Evolutionary conservation across 2,113 vertebrate species (phyloP), one percentile per base, ranked within the genome.

Genomic region (Chionodraco myersi): DNA sequence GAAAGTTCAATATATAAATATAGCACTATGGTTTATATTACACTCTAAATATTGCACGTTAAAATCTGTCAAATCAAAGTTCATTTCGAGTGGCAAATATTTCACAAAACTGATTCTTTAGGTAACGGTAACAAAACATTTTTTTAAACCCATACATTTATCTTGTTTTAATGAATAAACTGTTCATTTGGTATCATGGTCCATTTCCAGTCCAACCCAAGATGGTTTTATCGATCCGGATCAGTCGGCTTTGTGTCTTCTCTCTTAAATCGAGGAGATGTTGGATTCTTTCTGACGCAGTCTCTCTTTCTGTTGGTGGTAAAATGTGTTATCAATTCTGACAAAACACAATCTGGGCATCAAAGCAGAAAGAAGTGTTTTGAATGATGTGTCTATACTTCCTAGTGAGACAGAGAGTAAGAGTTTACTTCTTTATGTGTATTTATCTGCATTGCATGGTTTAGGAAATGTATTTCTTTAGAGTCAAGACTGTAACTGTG

Each of bases 201-300:
- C 41, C 58, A 48, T 18, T 16, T 73, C 44, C 21, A 10, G 48
- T 48, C 23, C 10, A 48, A 47, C 73, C 66, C 87, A 48, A 18
- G 67, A 45, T 10, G 30, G 7, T 5, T 48, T 6, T 65, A 30
- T 56, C 18, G n/a, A 16, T 36, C 23, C 9, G 9, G 4, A 18
- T 65, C 23, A 1, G n/a, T 26, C n/a, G 3, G 47, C 30, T 23
- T 21, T 14, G 49, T 47, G 11, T 10, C 10, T 56, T 16, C 44
- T 26, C 15, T 53, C n/a, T 72, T 62, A 91, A 95, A 88, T 10
- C 94, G 86, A 88, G 77, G 93, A 83, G 85, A 96, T 91, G 48
- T 61, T 96, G 67, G 96, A 96, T 94, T 98, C 96, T 90, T 97
- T 99, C 89, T 97, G 97, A 57, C 97, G 97, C 60, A 99, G 91